These are phyloP conservation scores for Tetranychus piercei DNA, from an alignment of 2,888 invertebrate genomes.

Conservation along the genomic window DNA sequence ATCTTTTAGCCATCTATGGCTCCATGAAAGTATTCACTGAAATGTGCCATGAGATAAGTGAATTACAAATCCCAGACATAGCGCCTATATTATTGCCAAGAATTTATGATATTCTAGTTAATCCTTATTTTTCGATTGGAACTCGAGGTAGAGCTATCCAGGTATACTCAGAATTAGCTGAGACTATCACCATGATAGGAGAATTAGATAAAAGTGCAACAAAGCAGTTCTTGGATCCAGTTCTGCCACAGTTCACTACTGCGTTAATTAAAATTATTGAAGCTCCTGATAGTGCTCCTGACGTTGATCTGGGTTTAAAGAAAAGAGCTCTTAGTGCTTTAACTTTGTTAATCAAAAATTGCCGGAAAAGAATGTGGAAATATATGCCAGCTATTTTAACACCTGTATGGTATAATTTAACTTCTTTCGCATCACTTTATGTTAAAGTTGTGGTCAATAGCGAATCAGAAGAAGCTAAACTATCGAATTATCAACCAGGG, in stretches of 20 bases:
- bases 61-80: conserved; percentile 45
- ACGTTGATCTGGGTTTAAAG: conserved; percentile 44
- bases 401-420: conserved; percentile 49
- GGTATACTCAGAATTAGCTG: conserved; percentile 45
- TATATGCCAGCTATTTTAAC: conserved; percentile 45
- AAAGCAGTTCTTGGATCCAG: conserved; percentile 44
- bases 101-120: conserved; percentile 45
- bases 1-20: conserved; percentile 43
- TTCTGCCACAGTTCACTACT: conserved; percentile 47
- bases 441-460: conserved; percentile 44
- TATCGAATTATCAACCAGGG: conserved; percentile 34
- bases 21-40: conserved; percentile 47
- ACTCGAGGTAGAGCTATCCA: conserved; percentile 47
- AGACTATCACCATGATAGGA: conserved; percentile 39
- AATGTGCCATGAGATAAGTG: conserved; percentile 46
- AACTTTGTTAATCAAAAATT: conserved; percentile 43
- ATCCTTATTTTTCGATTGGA: conserved; percentile 31
- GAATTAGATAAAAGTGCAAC: conserved; percentile 41
- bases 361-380: conserved; percentile 42
- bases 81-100: conserved; percentile 50
- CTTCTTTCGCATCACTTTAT: conserved; percentile 46
- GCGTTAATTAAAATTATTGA: conserved; percentile 35
- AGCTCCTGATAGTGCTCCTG: conserved; percentile 32
- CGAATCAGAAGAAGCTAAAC: conserved; percentile 8
- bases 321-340: conserved; percentile 45